These are phyloP conservation scores for Eubucco bourcierii DNA, from an alignment of 2,113 vertebrate genomes.

Conservation along the genomic window DNA sequence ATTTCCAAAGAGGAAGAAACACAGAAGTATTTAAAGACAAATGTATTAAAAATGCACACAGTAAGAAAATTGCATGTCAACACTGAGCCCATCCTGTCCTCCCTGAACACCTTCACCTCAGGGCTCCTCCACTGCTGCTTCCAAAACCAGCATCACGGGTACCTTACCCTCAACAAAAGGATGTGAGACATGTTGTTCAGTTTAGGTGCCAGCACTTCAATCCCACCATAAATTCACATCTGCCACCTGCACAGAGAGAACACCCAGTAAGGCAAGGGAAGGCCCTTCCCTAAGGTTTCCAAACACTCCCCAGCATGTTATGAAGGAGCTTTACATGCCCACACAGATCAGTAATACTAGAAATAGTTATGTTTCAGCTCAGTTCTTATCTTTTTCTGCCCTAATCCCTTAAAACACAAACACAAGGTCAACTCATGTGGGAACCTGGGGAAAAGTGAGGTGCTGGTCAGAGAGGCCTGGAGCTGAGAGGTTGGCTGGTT, in stretches of 20 bases:
- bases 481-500: neutral
- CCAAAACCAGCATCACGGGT: neutral
- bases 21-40: neutral
- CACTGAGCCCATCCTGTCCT: neutral
- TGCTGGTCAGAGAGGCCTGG: neutral
- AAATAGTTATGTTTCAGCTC: neutral
- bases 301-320: neutral
- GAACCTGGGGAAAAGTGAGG: constrained; percentile 33
- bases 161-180: neutral
- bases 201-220: neutral
- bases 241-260: neutral
- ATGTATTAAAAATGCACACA: constrained; percentile 1
- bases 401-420: neutral
- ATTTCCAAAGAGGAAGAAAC: neutral
- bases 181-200: neutral
- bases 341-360: neutral
- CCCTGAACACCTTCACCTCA: neutral
- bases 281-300: neutral
- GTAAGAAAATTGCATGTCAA: neutral
- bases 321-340: neutral
- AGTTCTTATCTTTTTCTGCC: neutral
- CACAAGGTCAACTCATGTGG: neutral
- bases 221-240: neutral
- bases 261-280: neutral
- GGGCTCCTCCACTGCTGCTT: neutral